phyloP scores from a whole-genome alignment of 37 sponge, comb jelly and placozoan genomes.

The Cliona cf. orientalis region DNA sequence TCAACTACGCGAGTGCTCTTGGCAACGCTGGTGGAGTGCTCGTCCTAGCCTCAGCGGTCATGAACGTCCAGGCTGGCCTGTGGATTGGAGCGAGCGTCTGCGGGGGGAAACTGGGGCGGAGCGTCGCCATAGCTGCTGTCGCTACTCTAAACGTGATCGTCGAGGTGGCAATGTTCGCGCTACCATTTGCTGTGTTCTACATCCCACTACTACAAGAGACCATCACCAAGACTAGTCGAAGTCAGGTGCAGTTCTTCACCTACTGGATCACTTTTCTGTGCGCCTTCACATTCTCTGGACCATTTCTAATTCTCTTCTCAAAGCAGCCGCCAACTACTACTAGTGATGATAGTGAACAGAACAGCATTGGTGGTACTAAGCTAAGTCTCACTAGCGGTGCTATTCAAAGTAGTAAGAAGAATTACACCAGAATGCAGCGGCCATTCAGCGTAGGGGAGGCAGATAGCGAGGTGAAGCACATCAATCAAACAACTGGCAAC shows the following conservation, averaged over 20 bases:
- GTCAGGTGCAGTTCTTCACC: constrained; percentile 20
- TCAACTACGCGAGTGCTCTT: constrained; percentile 26
- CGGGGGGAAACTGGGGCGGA: background rate
- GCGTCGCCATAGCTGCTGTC: background rate
- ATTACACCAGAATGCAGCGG: too few species aligned
- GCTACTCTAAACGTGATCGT: constrained; percentile 3
- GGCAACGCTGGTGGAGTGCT: constrained; percentile 43
- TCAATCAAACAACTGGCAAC: too few species aligned
- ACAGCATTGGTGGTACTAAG: too few species aligned
- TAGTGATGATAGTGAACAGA: too few species aligned
- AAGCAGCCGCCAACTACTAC: background rate
- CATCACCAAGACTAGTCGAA: background rate
- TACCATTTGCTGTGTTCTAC: background rate
- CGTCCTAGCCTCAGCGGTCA: constrained; percentile 16
- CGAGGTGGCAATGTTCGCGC: background rate
- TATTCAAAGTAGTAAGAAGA: too few species aligned
- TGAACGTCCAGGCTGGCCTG: constrained; percentile 47
- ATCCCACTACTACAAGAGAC: constrained; percentile 19
- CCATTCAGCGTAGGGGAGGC: too few species aligned
- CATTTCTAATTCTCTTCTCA: constrained; percentile 30
- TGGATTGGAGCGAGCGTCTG: constrained; percentile 34
- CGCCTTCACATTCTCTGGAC: constrained; percentile 34
- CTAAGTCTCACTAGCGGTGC: too few species aligned
- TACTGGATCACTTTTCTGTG: constrained; percentile 39
- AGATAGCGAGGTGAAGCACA: too few species aligned